Conservation (phyloP, 2,113 vertebrate species). For the Trochalopteron elliotii region DNA sequence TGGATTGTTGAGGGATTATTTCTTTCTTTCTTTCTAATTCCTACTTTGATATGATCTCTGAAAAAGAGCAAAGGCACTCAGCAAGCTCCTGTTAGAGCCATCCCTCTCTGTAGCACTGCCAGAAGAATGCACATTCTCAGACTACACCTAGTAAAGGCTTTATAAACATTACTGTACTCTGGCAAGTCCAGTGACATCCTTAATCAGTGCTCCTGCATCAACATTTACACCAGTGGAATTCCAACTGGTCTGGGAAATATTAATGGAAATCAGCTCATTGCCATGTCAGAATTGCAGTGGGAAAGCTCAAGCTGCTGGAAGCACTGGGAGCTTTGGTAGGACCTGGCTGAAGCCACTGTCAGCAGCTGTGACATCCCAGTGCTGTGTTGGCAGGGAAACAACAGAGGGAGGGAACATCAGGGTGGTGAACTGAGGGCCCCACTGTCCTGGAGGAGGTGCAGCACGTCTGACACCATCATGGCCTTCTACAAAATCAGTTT, state of each 20-base stretch:
- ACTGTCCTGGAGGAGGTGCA: background rate
- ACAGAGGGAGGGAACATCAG: background rate
- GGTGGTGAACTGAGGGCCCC: background rate
- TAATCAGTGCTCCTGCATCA: background rate
- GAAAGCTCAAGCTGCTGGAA: background rate
- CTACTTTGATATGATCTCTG: background rate
- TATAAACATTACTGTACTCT: background rate
- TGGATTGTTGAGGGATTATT: background rate
- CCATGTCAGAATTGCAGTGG: background rate
- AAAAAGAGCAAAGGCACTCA: background rate
- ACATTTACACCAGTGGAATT: background rate
- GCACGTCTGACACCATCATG: background rate
- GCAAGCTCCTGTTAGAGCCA: background rate
- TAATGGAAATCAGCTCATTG: background rate
- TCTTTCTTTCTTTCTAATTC: background rate
- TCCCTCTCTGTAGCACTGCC: background rate
- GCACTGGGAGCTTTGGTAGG: background rate
- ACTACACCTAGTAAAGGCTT: background rate
- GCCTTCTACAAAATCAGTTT: background rate
- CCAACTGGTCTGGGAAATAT: background rate
- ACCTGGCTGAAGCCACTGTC: background rate
- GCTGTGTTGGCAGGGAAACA: background rate
- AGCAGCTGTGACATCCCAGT: background rate
- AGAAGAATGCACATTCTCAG: background rate
- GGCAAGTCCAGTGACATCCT: background rate